Base-by-base conservation (phyloP, 2,797 vertebrate genomes). In the Rhinogobio ventralis region DNA sequence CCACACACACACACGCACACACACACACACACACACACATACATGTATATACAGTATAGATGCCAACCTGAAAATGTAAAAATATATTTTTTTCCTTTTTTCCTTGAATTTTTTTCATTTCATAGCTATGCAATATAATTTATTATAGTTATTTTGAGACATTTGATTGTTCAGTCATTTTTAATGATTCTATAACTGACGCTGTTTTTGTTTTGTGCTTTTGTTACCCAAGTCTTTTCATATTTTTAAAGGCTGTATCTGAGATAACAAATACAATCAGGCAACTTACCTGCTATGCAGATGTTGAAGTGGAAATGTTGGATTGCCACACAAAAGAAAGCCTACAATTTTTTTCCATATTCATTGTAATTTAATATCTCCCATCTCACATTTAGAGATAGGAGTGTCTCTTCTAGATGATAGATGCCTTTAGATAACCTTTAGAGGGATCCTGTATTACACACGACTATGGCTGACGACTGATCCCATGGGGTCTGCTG, bases 401-500 rank as follows among this genome's bases (percentile, higher is more conserved):
- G 45, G 5, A 81, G 33, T 81, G n/a, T 71, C 46, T 77, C 36
- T 45, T 78, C 36, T n/a, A 49, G 51, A 19, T 36, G 64, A 84
- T 33, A 33, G 51, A 68, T 60, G 49, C n/a, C 36, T 68, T 19
- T 45, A 36, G 39, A 30, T 79, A 79, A 84, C 75, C 66, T 84
- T 84, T 72, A 28, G 36, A 46, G 8, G 10, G 13, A 68, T 77
- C 33, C 17, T 68, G 64, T 25, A 49, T 71, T 62, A 79, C 66
- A 72, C 75, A 49, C 4, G 42, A 14, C 75, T 71, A 25, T 60
- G 51, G 7, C 20, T 71, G 66, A 51, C 6, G 53, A 60, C 62
- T 28, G 66, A 78, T 84, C 83, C 67, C 66, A 51, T 64, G 84
- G 85, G 89, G 85, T 79, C 86, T 68, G 81, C 72, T 88, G 90